Percentiles rank a stretch among this genome's conserved stretches.
These are phyloP conservation scores for Sycobia sp. DNA, from an alignment of 1,140 invertebrate genomes.

Conservation along the genomic window DNA sequence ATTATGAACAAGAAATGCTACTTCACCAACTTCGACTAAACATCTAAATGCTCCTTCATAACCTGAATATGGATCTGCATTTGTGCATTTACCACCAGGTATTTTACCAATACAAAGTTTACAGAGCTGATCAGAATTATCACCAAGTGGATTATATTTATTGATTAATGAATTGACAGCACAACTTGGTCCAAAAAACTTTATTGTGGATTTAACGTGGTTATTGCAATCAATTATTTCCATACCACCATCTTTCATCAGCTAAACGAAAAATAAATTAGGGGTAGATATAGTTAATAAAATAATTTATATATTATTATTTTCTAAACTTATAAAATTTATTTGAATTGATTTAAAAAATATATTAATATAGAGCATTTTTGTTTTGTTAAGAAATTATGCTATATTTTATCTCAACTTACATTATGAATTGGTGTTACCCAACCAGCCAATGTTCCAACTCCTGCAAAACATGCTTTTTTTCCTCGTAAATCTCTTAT, in stretches of 20 bases:
- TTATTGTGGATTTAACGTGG: conserved; percentile 89
- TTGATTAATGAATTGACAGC: conserved; percentile 90
- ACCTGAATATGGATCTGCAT: conserved; percentile 86
- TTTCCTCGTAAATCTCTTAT: conserved; percentile 75
- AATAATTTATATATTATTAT: neutral
- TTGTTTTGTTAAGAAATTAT: too few relatives aligned
- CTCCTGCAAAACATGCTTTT: conserved; percentile 87
- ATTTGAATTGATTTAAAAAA: too few relatives aligned
- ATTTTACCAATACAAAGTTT: conserved; percentile 81
- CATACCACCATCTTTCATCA: conserved; percentile 81
- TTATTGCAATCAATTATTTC: conserved; percentile 93
- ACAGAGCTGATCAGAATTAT: conserved; percentile 82
- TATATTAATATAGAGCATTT: too few relatives aligned
- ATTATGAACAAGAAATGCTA: conserved; percentile 91
- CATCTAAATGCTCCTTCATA: conserved; percentile 90
- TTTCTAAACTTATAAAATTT: too few relatives aligned
- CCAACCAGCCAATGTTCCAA: conserved; percentile 92
- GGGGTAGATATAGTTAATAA: conserved; percentile 19
- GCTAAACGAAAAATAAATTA: conserved; percentile 65
- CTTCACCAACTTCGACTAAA: conserved; percentile 83
- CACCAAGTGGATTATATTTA: conserved; percentile 92
- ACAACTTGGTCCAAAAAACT: conserved; percentile 90
- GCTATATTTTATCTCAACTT: conserved; percentile 20
- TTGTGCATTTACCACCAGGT: conserved; percentile 79
- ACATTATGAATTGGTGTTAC: conserved; percentile 79